Conservation (phyloP, 2,113 vertebrate species). For the Lepus europaeus region DNA sequence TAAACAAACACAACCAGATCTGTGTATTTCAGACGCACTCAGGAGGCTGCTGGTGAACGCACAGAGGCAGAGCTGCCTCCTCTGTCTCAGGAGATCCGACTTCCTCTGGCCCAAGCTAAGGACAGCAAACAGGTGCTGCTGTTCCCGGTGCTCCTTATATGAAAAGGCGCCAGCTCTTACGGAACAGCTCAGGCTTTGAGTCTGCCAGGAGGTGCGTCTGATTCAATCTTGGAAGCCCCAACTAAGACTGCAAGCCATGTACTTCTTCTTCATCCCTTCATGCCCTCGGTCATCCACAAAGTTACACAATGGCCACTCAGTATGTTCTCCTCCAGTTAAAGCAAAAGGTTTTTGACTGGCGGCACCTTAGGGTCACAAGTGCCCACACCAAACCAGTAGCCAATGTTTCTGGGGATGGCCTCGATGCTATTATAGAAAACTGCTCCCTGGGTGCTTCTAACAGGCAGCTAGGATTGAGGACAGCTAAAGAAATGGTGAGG, state of each 20-base stretch:
- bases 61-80: background rate
- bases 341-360: background rate
- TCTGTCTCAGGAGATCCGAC: background rate
- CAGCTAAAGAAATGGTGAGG: accelerated
- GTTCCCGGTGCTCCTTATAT: background rate
- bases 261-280: background rate
- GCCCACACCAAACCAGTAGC: background rate
- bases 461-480: background rate
- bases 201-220: background rate
- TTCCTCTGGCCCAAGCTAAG: background rate
- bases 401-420: background rate
- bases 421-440: too few relatives aligned
- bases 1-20: background rate
- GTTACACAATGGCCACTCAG: background rate
- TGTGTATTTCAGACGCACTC: background rate
- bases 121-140: background rate
- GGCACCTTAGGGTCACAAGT: background rate
- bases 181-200: background rate
- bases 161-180: background rate
- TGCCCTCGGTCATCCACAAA: accelerated
- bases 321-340: background rate
- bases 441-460: background rate
- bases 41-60: background rate
- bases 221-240: background rate
- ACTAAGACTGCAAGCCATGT: background rate